Conservation (phyloP, 2,888 invertebrate species). For the Allacma fusca region DNA sequence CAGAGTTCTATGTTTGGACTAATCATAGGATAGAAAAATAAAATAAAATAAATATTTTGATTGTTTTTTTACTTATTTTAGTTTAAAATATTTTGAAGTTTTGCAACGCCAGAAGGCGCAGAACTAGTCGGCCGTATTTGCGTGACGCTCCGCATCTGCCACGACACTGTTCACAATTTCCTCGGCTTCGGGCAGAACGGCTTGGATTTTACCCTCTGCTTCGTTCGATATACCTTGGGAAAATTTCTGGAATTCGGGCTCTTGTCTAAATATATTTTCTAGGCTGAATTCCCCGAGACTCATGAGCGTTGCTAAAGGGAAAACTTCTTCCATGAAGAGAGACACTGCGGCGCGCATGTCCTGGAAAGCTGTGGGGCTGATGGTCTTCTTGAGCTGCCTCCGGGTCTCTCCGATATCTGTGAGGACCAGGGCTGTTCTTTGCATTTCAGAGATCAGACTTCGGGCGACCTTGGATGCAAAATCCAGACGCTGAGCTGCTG, state of each 20-base stretch:
- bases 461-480: slow-evolving; percentile 51
- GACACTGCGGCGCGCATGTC: slow-evolving; percentile 40
- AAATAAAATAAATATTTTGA: too few species aligned
- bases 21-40: too few species aligned
- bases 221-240: slow-evolving; percentile 44
- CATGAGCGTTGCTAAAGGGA: slow-evolving; percentile 50
- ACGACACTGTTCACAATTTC: background rate
- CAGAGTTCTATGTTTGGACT: too few species aligned
- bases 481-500: slow-evolving; percentile 42
- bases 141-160: background rate
- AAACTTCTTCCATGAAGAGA: slow-evolving; percentile 51
- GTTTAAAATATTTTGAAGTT: too few species aligned
- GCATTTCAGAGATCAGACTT: slow-evolving; percentile 49
- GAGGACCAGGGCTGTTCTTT: slow-evolving; percentile 47
- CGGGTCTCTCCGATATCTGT: slow-evolving; percentile 53
- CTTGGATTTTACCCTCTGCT: slow-evolving; percentile 36
- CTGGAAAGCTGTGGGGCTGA: slow-evolving; percentile 41
- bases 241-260: slow-evolving; percentile 50
- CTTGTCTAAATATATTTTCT: slow-evolving; percentile 54
- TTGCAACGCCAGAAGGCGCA: too few species aligned
- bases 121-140: too few species aligned
- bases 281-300: slow-evolving; percentile 53
- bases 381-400: slow-evolving; percentile 46
- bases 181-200: background rate
- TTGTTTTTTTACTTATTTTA: too few species aligned